Evolutionary conservation across 2,113 vertebrate species (phyloP).

Genomic region (Campylomormyrus numenius): DNA sequence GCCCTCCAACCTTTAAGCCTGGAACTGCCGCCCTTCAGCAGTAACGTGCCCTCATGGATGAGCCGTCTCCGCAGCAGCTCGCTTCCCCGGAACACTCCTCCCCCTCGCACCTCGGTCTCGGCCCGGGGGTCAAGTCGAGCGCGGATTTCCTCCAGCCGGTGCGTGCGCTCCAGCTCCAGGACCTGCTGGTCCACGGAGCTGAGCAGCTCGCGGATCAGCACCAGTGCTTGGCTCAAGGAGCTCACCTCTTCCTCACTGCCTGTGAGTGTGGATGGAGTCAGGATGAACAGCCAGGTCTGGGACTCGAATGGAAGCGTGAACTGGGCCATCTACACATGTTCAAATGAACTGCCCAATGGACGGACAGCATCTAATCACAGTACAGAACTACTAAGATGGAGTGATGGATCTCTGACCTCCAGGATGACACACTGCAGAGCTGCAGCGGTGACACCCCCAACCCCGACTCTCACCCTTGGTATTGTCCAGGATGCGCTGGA

Average conservation of each 20-base stretch:
- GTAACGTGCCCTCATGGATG: constrained; percentile 74
- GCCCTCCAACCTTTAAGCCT: constrained; percentile 72
- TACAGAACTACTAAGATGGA: neutral
- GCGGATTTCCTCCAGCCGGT: constrained; percentile 80
- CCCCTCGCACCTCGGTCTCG: constrained; percentile 57
- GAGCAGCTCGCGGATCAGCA: constrained; percentile 73
- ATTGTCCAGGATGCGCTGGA: constrained; percentile 81
- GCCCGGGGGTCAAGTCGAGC: constrained; percentile 70
- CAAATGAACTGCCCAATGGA: neutral
- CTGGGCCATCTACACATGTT: neutral
- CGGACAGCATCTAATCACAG: neutral
- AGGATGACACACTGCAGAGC: neutral
- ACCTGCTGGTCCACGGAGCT: constrained; percentile 77
- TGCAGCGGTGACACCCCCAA: neutral
- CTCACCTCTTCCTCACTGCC: constrained; percentile 68
- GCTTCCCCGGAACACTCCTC: constrained; percentile 69
- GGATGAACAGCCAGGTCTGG: neutral
- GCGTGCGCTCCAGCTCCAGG: constrained; percentile 69
- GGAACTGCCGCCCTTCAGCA: constrained; percentile 72
- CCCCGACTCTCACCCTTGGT: constrained; percentile 66
- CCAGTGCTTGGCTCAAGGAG: constrained; percentile 56
- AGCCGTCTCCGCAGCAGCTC: constrained; percentile 77
- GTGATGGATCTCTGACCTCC: neutral
- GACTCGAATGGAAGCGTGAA: neutral
- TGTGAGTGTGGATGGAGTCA: constrained; percentile 30